phyloP scores from a whole-genome alignment of 2,888 invertebrate species.

The Synanthedon andrenaeformis region DNA sequence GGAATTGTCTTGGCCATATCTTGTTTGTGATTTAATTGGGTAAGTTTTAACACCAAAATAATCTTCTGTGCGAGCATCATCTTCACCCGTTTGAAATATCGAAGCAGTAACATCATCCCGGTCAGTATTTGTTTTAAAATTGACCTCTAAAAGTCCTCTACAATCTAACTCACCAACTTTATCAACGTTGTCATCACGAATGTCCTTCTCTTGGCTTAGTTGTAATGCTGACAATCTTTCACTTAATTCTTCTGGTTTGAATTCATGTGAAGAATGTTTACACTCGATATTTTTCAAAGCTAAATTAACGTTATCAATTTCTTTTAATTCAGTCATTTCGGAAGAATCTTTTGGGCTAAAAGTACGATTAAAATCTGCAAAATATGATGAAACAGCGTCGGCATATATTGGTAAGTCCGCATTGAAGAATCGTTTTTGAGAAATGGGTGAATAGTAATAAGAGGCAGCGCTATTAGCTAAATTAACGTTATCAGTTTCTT shows the following conservation, averaged over 20 bases:
- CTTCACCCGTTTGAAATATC: not conserved
- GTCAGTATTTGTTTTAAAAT: not conserved
- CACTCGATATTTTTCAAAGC: no score
- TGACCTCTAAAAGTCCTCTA: not conserved
- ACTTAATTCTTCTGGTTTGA: not conserved
- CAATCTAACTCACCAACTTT: not conserved
- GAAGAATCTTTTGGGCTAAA: no score
- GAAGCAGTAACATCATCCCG: not conserved
- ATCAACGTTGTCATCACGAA: not conserved
- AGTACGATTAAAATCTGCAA: no score
- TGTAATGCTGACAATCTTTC: not conserved
- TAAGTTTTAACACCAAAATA: not conserved
- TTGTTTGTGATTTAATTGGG: not conserved
- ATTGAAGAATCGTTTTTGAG: no score
- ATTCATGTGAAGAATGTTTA: not conserved
- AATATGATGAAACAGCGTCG: no score
- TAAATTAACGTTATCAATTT: no score
- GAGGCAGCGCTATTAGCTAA: no score
- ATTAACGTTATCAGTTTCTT: no score
- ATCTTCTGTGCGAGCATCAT: not conserved
- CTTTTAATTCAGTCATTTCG: no score
- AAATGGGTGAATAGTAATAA: no score
- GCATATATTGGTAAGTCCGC: no score
- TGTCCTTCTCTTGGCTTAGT: not conserved
- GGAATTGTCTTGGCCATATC: not conserved